These are phyloP conservation scores for Ibidorhyncha struthersii DNA, from an alignment of 2,113 vertebrate genomes.

Conservation along the genomic window DNA sequence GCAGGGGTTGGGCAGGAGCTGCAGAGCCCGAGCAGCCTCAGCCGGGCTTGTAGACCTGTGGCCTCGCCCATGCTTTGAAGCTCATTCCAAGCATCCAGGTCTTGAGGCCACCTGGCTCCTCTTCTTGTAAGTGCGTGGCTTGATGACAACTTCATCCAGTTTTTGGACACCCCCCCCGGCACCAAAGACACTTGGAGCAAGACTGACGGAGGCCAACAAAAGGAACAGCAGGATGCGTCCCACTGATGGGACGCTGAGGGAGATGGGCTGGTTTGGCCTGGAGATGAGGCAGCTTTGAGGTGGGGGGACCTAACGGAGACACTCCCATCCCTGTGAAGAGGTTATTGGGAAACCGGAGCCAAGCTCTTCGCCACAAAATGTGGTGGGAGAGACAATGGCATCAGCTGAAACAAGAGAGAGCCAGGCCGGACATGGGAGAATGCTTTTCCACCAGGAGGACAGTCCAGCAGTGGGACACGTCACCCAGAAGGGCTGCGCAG, in stretches of 20 bases:
- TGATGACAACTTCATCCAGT: background rate
- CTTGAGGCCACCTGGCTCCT: background rate
- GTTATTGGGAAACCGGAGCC: background rate
- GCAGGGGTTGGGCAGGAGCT: background rate
- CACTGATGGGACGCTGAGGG: background rate
- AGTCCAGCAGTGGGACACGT: background rate
- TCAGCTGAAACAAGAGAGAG: background rate
- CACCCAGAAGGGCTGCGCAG: fast-evolving
- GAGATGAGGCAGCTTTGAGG: background rate
- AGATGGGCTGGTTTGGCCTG: background rate
- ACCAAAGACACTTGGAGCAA: background rate
- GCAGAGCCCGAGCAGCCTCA: background rate
- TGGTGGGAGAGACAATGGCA: fast-evolving
- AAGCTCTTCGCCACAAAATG: background rate
- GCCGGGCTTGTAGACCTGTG: background rate
- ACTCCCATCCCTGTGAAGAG: background rate
- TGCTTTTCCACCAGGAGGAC: background rate
- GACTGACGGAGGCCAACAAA: background rate
- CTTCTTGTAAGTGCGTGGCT: fast-evolving
- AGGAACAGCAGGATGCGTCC: background rate
- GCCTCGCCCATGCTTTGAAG: background rate
- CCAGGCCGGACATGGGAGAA: background rate
- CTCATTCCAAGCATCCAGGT: background rate
- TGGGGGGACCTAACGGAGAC: background rate
- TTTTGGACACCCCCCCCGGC: background rate